phyloP scores from a whole-genome alignment of 1,140 invertebrate genomes.

The Colletes latitarsis region DNA sequence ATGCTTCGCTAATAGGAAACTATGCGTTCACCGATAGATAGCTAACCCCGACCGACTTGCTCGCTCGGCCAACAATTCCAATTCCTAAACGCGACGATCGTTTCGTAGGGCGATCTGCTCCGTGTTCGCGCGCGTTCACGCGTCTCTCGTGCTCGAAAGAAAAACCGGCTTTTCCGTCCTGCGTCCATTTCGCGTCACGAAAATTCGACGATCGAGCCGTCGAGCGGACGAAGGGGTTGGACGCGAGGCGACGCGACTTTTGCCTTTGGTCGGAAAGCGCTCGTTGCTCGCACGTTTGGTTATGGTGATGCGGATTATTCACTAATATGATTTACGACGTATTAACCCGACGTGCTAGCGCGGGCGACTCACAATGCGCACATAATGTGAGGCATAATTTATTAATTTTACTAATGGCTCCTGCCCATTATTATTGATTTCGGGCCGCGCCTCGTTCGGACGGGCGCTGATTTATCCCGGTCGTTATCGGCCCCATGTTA shows the following conservation, averaged over 20 bases:
- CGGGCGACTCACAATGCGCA: conserved; percentile 79
- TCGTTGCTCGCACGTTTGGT: conserved; percentile 69
- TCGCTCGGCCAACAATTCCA: conserved; percentile 19
- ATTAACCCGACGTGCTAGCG: conserved; percentile 74
- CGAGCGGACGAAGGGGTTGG: background rate
- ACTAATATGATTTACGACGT: conserved; percentile 81
- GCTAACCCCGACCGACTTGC: conserved; percentile 41
- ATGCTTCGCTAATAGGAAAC: conserved; percentile 75
- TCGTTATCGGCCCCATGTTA: conserved; percentile 75
- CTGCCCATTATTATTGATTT: conserved; percentile 82
- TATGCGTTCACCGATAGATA: conserved; percentile 76
- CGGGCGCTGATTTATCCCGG: conserved; percentile 76
- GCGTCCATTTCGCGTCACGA: background rate
- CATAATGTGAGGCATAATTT: conserved; percentile 82
- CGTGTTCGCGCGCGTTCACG: no score
- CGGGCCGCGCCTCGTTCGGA: conserved; percentile 76
- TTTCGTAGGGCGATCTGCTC: background rate
- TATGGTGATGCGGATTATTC: conserved; percentile 81
- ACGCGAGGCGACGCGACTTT: conserved; percentile 55
- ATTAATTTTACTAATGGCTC: conserved; percentile 83
- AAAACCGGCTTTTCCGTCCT: background rate
- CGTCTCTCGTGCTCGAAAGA: background rate
- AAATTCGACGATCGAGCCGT: background rate
- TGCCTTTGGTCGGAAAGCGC: conserved; percentile 53
- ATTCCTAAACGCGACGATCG: background rate